Percentiles rank a stretch among this genome's conserved stretches.
These are phyloP conservation scores for Enteromius mattozi DNA, from an alignment of 2,797 vertebrate genomes.

Conservation along the genomic window DNA sequence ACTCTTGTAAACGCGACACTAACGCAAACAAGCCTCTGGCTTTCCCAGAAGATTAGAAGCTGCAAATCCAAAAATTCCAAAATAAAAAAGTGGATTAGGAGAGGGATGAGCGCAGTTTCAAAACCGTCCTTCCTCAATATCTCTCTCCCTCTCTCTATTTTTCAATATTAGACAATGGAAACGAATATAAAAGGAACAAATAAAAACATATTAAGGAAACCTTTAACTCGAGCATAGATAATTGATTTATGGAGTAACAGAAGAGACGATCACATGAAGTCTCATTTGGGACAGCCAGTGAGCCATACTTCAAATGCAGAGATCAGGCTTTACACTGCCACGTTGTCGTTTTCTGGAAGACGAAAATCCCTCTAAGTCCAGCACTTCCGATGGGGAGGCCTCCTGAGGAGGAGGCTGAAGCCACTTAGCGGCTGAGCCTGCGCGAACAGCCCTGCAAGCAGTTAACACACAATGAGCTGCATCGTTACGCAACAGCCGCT, in stretches of 20 bases:
- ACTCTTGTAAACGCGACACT: slow-evolving; percentile 52
- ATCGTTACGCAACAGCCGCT: slow-evolving; percentile 72
- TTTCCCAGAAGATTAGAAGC: slow-evolving; percentile 67
- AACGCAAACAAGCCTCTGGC: slow-evolving; percentile 64
- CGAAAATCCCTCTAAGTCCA: slow-evolving; percentile 63
- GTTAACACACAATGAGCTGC: slow-evolving; percentile 67
- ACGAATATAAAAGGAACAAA: slow-evolving; percentile 65
- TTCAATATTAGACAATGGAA: slow-evolving; percentile 42
- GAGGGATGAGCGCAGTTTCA: slow-evolving; percentile 55
- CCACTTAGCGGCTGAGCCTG: slow-evolving; percentile 66
- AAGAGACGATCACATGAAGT: slow-evolving; percentile 64
- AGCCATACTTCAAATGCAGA: slow-evolving; percentile 59
- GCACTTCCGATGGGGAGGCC: slow-evolving; percentile 62
- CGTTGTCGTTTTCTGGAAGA: slow-evolving; percentile 51
- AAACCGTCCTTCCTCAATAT: slow-evolving; percentile 60
- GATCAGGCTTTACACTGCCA: slow-evolving; percentile 61
- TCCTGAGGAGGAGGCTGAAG: slow-evolving; percentile 66
- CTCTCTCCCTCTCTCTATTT: slow-evolving; percentile 46
- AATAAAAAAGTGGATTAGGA: slow-evolving; percentile 78
- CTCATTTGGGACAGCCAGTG: slow-evolving; percentile 64
- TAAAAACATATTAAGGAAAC: slow-evolving; percentile 71
- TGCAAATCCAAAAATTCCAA: slow-evolving; percentile 75
- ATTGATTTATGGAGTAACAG: slow-evolving; percentile 77
- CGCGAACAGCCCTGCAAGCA: slow-evolving; percentile 65
- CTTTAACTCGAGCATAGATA: slow-evolving; percentile 72